Conservation (phyloP, 2,888 invertebrate species). For the Oligia latruncula region DNA sequence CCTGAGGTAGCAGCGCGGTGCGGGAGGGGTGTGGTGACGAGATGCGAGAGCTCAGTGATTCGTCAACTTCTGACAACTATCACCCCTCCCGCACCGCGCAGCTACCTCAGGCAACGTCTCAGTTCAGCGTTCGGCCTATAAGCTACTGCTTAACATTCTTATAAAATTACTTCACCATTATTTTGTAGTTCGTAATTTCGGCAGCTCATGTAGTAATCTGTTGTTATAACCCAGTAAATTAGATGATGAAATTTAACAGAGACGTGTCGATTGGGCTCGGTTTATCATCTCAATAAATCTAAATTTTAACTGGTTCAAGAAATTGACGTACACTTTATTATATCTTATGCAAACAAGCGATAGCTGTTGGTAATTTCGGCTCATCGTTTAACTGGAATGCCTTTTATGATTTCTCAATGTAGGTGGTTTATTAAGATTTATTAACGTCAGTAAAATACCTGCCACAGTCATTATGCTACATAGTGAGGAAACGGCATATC, state of each 20-base stretch:
- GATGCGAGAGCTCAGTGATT: no score
- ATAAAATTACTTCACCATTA: constrained; percentile 10
- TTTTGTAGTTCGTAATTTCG: constrained; percentile 15
- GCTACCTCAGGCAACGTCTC: no score
- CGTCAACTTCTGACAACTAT: no score
- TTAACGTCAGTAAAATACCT: constrained; percentile 18
- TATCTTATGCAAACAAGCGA: constrained; percentile 45
- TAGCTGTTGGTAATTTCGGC: constrained; percentile 6
- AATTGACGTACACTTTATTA: constrained; percentile 18
- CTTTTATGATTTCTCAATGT: constrained; percentile 22
- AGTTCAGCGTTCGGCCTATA: no score
- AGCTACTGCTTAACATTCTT: background rate
- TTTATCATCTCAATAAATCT: constrained; percentile 39
- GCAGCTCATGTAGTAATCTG: constrained; percentile 17
- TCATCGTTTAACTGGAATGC: constrained; percentile 17
- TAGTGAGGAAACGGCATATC: background rate
- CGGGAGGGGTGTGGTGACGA: no score
- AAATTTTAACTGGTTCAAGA: constrained; percentile 35
- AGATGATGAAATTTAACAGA: constrained; percentile 41
- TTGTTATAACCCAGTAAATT: constrained; percentile 36
- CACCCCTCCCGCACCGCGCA: no score
- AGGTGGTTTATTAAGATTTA: constrained; percentile 27
- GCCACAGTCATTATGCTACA: background rate
- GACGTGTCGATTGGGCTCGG: constrained; percentile 26
- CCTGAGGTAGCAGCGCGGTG: no score